Conservation (phyloP, 2,113 vertebrate genomes). For the Riparia riparia region DNA sequence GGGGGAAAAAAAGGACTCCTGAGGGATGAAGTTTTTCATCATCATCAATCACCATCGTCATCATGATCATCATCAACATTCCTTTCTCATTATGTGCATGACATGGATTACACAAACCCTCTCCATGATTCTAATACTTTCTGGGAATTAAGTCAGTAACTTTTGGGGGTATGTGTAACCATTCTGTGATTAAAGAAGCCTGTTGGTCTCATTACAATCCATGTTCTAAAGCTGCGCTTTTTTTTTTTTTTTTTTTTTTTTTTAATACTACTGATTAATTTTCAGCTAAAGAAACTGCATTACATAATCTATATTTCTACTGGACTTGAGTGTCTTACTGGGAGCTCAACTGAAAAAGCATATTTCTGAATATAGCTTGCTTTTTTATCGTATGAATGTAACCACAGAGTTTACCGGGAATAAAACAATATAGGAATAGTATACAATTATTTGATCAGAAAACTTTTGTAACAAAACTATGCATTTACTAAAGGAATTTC, state of each 20-base stretch:
- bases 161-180: neutral
- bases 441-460: conserved; percentile 41
- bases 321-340: conserved; percentile 9
- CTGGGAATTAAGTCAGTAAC: neutral
- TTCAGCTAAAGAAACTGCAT: neutral
- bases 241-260: neutral
- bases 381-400: conserved; percentile 64
- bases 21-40: neutral
- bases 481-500: conserved; percentile 61
- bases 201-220: neutral
- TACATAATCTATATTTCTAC: conserved; percentile 6
- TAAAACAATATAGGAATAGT: conserved; percentile 16
- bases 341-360: neutral
- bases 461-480: conserved; percentile 63
- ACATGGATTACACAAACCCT: neutral
- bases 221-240: neutral
- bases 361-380: conserved; percentile 35
- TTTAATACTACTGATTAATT: neutral
- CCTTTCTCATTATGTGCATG: neutral
- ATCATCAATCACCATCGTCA: neutral
- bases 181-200: neutral
- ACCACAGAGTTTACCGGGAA: conserved; percentile 27
- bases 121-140: neutral
- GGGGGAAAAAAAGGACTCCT: neutral
- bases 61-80: neutral